Evolutionary conservation across 2,888 invertebrate genomes (phyloP).

Genomic region (Meteorus cinctellus): DNA sequence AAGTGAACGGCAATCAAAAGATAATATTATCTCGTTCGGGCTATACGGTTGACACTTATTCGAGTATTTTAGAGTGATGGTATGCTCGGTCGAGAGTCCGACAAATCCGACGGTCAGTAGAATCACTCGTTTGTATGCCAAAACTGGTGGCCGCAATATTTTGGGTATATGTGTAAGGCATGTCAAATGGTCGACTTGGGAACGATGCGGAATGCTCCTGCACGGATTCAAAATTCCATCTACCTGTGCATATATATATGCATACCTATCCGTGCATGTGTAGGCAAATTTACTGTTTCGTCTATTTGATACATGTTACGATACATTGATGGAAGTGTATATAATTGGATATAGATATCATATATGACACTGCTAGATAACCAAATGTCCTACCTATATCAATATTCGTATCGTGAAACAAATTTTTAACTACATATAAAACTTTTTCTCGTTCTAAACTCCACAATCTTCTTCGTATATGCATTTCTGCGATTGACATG

Average conservation of each 20-base stretch:
- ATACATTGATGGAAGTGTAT: background rate
- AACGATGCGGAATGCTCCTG: slow-evolving; percentile 70
- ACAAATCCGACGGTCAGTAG: slow-evolving; percentile 63
- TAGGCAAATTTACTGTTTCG: background rate
- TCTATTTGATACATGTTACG: background rate
- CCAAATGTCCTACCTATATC: too few species aligned
- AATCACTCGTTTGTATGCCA: slow-evolving; percentile 67
- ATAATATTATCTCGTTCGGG: too few species aligned
- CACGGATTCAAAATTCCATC: slow-evolving; percentile 68
- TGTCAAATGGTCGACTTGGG: slow-evolving; percentile 60
- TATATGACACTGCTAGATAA: too few species aligned
- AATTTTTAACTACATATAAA: background rate
- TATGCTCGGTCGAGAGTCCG: slow-evolving; percentile 48
- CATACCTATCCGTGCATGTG: slow-evolving; percentile 52
- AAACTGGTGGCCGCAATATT: slow-evolving; percentile 56
- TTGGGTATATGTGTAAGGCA: slow-evolving; percentile 56
- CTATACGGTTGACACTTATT: background rate
- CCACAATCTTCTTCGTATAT: background rate
- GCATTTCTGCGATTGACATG: slow-evolving; percentile 10
- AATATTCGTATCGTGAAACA: background rate
- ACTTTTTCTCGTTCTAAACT: background rate
- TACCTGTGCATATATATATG: slow-evolving; percentile 59
- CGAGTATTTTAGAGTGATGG: background rate
- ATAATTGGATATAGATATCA: too few species aligned
- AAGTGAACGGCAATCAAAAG: too few species aligned